Evolutionary conservation across 2,113 vertebrate genomes (phyloP).

Genomic region (Benthochromis sp.): DNA sequence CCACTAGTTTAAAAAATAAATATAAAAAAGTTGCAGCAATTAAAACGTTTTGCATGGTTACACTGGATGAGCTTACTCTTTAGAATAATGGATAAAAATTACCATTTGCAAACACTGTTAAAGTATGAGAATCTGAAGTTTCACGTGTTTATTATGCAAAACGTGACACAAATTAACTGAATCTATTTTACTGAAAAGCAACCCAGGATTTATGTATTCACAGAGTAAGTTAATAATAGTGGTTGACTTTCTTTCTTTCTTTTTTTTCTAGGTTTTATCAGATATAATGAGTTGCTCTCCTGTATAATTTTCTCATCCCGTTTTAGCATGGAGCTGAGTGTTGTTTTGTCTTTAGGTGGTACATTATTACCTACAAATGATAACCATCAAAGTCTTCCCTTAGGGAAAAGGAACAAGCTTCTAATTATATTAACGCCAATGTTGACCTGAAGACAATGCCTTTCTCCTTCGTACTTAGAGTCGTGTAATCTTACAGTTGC

Average conservation of each 20-base stretch:
- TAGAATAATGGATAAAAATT: background rate
- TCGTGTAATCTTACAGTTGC: constrained; percentile 13
- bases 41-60: background rate
- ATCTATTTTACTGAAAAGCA: background rate
- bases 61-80: background rate
- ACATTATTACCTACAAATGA: constrained; percentile 66
- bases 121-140: background rate
- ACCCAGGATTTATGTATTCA: constrained; percentile 8
- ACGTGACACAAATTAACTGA: background rate
- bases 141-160: background rate
- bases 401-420: constrained; percentile 43
- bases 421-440: constrained; percentile 60
- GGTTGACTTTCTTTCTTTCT: background rate
- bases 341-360: constrained; percentile 64
- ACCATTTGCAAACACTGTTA: background rate
- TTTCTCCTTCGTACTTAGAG: constrained; percentile 23
- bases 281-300: constrained; percentile 43
- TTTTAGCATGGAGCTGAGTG: constrained; percentile 40
- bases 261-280: background rate
- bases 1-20: background rate
- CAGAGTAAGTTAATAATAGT: constrained; percentile 21
- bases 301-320: constrained; percentile 57
- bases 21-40: background rate
- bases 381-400: constrained; percentile 50
- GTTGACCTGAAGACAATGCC: constrained; percentile 52